Conservation (phyloP, 2,888 invertebrate genomes). For the Macroteleia sp. region DNA sequence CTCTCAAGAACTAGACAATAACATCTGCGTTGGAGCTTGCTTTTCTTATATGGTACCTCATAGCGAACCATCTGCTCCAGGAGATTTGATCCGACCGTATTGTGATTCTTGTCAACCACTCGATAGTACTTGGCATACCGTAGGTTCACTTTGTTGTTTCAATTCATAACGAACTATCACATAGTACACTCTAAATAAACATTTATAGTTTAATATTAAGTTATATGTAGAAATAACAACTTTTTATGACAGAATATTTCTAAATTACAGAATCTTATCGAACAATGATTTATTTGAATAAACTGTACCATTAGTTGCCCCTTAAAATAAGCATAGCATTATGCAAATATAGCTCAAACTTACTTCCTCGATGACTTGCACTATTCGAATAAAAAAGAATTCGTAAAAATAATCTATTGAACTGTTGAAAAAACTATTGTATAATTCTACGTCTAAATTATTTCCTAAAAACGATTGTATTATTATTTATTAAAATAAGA, state of each 20-base stretch:
- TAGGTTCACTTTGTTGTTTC: conserved; percentile 80
- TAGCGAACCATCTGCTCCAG: conserved; percentile 88
- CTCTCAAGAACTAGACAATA: conserved; percentile 88
- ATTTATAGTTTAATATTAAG: no score
- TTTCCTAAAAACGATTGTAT: no score
- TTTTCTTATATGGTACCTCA: conserved; percentile 89
- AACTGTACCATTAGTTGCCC: conserved; percentile 5
- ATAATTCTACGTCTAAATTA: no score
- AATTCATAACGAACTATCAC: no score
- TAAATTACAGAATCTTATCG: no score
- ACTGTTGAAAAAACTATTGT: neutral
- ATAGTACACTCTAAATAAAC: no score
- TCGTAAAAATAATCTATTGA: neutral
- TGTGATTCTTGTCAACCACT: conserved; percentile 89
- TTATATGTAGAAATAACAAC: neutral
- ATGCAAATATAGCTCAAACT: conserved; percentile 23
- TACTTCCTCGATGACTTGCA: conserved; percentile 26
- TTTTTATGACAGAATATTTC: no score
- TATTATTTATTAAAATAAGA: no score
- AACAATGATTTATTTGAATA: neutral
- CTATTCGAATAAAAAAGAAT: neutral
- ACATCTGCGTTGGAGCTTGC: conserved; percentile 89
- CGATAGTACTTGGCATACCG: conserved; percentile 87
- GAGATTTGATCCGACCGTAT: conserved; percentile 87
- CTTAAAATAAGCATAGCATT: conserved; percentile 17